These are phyloP conservation scores for Stylophora pistillata DNA, from an alignment of 64 coral and sea anemone species.

Conservation along the genomic window DNA sequence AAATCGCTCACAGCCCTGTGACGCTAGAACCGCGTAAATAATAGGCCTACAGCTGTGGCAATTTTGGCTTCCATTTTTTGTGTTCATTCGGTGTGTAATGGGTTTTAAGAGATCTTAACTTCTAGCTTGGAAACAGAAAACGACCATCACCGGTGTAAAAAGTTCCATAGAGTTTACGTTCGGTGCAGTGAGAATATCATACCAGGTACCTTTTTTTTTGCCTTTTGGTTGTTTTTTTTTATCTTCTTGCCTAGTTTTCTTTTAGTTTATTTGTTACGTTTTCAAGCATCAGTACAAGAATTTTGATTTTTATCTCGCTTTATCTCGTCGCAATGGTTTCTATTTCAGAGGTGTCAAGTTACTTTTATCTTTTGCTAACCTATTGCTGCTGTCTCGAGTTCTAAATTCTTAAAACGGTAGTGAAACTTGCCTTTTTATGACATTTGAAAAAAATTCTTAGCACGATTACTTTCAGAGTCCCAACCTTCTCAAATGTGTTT, in stretches of 20 bases:
- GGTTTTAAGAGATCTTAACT: slow-evolving; percentile 97
- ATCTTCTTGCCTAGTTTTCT: background rate
- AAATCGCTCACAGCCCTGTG: slow-evolving; percentile 77
- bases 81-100: slow-evolving; percentile 97
- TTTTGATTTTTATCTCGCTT: slow-evolving; percentile 53
- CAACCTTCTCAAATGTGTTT: background rate
- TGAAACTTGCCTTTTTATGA: slow-evolving; percentile 33
- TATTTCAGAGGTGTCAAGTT: slow-evolving; percentile 37
- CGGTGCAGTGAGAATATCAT: background rate
- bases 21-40: slow-evolving; percentile 69
- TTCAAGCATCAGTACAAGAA: slow-evolving; percentile 30
- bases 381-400: slow-evolving; percentile 11
- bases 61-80: slow-evolving; percentile 89
- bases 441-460: slow-evolving; percentile 16
- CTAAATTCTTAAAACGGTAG: slow-evolving; percentile 56
- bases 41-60: slow-evolving; percentile 91
- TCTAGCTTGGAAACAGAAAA: slow-evolving; percentile 76
- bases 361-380: slow-evolving; percentile 34
- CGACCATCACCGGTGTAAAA: slow-evolving; percentile 74
- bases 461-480: background rate
- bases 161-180: slow-evolving; percentile 32
- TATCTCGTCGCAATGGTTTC: slow-evolving; percentile 24
- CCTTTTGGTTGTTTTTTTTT: background rate
- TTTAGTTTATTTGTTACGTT: slow-evolving; percentile 8
- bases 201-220: slow-evolving; percentile 28